phyloP scores from a whole-genome alignment of 1,140 invertebrate genomes.

The Drosophila kohkoa region DNA sequence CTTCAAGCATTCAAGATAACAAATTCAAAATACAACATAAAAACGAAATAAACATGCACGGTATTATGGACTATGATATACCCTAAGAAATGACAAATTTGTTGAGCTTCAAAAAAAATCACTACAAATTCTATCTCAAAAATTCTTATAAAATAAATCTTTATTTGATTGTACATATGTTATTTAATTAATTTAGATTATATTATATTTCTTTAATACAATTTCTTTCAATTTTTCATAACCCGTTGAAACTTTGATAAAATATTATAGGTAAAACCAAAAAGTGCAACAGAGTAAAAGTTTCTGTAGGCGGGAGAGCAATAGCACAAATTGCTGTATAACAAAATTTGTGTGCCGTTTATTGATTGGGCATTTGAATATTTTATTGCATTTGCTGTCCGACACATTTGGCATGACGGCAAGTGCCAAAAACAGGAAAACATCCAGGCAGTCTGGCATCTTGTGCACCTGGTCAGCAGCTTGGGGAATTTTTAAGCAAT shows the following conservation, averaged over 20 bases:
- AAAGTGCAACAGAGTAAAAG: slow-evolving; percentile 44
- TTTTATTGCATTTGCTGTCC: slow-evolving; percentile 72
- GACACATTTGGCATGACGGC: slow-evolving; percentile 52
- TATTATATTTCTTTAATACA: too few species aligned
- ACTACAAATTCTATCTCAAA: background rate
- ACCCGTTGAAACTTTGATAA: background rate
- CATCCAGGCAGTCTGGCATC: slow-evolving; percentile 12
- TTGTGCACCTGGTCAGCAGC: slow-evolving; percentile 1
- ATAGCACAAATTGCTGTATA: slow-evolving; percentile 39
- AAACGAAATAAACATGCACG: background rate
- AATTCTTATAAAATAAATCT: too few species aligned
- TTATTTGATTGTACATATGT: background rate
- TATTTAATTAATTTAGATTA: background rate
- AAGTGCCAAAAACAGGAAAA: slow-evolving; percentile 42
- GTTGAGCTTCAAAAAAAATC: background rate
- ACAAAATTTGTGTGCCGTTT: slow-evolving; percentile 47
- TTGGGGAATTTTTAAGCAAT: slow-evolving; percentile 50
- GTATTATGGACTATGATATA: background rate
- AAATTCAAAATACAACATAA: slow-evolving; percentile 39
- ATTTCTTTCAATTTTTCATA: too few species aligned
- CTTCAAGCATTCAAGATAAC: slow-evolving; percentile 41
- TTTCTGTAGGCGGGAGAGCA: slow-evolving; percentile 4
- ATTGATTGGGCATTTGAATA: slow-evolving; percentile 80
- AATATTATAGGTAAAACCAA: slow-evolving; percentile 8
- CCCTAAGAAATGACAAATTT: background rate